Evolutionary conservation across 2,888 invertebrate species (phyloP), one percentile per base, ranked within the genome.

Genomic region (Mechanitis mazaeus): DNA sequence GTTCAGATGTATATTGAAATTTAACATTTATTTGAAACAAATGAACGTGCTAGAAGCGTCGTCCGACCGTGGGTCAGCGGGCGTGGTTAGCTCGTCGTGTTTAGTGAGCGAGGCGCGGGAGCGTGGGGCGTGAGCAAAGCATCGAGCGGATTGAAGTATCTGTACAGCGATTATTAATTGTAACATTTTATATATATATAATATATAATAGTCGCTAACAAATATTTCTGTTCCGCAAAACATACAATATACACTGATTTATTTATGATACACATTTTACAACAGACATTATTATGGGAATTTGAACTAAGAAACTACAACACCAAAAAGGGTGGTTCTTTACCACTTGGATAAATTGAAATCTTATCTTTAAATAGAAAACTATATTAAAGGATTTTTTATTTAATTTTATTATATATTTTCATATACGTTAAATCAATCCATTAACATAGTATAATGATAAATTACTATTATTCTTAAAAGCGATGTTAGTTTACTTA

Each of bases 61-160:
- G 20, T 20, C 59, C 65, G 54, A 55, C 46, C 56, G 56, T 38
- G 31, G 31, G 50, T 31, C 50, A 77, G 77, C 76, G 68, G 76
- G 75, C 78, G 76, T 80, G 80, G 80, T 72, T 76, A 81, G 80
- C 81, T 68, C 76, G 76, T 84, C 79, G 81, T 84, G 79, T 87
- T 87, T 84, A 85, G 84, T 87, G 66, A 82, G 87, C 87, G 81
- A 87, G 87, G 86, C 87, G 78, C 79, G 76, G 80, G 83, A 78
- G 83, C 82, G 79, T 75, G 80, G 80, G 83, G 83, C 76, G 85
- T 87, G 84, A 80, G 81, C 85, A 79, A 84, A 87, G 86, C 87
- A 84, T 80, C 82, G 77, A 69, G 77, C 56, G 42, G 57, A 56
- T 38, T 54, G 20, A 47, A 57, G 59, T 58, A 59, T 63, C 53